phyloP scores from a whole-genome alignment of 1,140 invertebrate genomes.

The Drosophila mauritiana region DNA sequence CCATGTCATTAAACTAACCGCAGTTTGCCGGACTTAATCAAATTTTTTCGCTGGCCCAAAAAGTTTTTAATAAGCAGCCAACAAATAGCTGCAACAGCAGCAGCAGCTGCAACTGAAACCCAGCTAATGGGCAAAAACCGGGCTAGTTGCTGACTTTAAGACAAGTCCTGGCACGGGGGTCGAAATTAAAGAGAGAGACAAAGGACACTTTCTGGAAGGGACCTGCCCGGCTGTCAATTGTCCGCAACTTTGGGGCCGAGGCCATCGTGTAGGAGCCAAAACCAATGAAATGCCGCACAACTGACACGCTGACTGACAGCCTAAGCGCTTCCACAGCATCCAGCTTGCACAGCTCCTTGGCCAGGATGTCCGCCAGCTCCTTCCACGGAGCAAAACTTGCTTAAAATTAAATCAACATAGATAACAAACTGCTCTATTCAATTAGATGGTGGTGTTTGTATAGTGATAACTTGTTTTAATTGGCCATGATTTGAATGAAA shows the following conservation, averaged over 20 bases:
- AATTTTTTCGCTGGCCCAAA: conserved; percentile 49
- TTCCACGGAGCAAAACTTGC: neutral
- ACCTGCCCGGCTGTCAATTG: conserved; percentile 37
- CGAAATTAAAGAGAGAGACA: conserved; percentile 27
- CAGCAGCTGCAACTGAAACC: conserved; percentile 31
- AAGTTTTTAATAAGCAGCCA: conserved; percentile 60
- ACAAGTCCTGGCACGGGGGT: neutral
- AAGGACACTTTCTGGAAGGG: conserved; percentile 28
- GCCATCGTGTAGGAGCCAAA: conserved; percentile 28
- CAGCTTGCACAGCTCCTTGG: conserved; percentile 9
- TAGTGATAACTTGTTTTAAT: too few species aligned
- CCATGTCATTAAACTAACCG: conserved; percentile 13
- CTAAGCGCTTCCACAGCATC: conserved; percentile 46
- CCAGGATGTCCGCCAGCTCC: conserved; percentile 4
- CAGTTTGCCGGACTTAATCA: conserved; percentile 60
- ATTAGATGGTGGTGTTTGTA: too few species aligned
- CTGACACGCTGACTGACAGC: conserved; percentile 66
- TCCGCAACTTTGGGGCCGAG: conserved; percentile 35
- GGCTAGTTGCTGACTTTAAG: conserved; percentile 18
- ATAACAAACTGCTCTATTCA: too few species aligned
- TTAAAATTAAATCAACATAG: too few species aligned
- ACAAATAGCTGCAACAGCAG: conserved; percentile 35
- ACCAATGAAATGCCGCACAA: conserved; percentile 54
- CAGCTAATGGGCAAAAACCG: conserved; percentile 31
- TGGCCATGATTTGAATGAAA: too few species aligned